Conservation (phyloP, 2,113 vertebrate genomes). For the Nasalis larvatus region DNA sequence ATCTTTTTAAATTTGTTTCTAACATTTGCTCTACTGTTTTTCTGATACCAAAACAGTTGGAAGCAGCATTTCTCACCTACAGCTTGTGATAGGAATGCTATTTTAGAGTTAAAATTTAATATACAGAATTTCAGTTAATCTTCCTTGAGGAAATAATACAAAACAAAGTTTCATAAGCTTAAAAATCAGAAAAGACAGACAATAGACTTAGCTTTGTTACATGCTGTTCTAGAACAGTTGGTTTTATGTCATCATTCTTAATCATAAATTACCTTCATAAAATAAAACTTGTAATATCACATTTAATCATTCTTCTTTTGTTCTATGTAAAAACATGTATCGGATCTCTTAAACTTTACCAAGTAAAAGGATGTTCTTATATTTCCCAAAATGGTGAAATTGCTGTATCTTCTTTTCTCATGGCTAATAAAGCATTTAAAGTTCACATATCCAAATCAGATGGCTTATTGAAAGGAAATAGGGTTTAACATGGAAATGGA, state of each 20-base stretch:
- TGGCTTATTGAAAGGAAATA: conserved; percentile 19
- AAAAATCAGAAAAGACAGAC: conserved; percentile 15
- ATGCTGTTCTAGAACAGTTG: not conserved
- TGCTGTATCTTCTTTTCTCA: not conserved
- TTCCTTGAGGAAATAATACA: conserved; percentile 35
- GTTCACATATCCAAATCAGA: not conserved
- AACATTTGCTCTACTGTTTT: not conserved
- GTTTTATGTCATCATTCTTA: conserved; percentile 19
- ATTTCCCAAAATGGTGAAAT: not conserved
- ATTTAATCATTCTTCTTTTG: conserved; percentile 37
- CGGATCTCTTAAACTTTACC: not conserved
- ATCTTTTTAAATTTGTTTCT: not conserved
- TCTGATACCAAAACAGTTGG: not conserved
- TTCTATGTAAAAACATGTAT: conserved; percentile 17
- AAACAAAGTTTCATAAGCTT: conserved; percentile 20
- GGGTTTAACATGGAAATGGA: not conserved
- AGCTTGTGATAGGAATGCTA: not conserved
- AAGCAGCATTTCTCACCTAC: conserved; percentile 1
- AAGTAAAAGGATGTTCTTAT: not conserved
- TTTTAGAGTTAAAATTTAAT: conserved; percentile 33
- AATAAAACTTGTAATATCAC: conserved; percentile 1
- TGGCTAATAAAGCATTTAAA: not conserved
- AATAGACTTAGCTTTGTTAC: not conserved
- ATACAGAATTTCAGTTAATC: conserved; percentile 37
- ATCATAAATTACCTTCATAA: conserved; percentile 47